These are phyloP conservation scores for Protophormia terraenovae DNA, from an alignment of 2,888 invertebrate genomes.

Conservation along the genomic window DNA sequence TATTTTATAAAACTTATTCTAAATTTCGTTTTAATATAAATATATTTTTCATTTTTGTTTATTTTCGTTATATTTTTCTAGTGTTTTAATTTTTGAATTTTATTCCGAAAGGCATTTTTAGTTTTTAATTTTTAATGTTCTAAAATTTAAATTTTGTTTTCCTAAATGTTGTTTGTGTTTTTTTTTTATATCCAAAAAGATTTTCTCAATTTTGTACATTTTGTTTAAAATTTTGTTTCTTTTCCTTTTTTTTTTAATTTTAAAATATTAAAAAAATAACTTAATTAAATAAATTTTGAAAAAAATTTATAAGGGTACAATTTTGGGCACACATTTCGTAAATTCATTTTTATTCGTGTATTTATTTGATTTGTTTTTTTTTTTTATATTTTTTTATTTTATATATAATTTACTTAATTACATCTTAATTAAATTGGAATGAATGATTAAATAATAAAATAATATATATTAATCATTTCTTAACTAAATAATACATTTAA, in stretches of 20 bases:
- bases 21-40: slow-evolving; percentile 57
- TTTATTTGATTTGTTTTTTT: slow-evolving; percentile 34
- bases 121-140: slow-evolving; percentile 69
- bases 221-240: slow-evolving; percentile 36
- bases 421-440: slow-evolving; percentile 49
- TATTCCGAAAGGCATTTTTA: slow-evolving; percentile 80
- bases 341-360: slow-evolving; percentile 55
- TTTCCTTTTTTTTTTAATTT: slow-evolving; percentile 40
- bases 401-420: not conserved
- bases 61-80: slow-evolving; percentile 61
- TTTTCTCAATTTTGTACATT: slow-evolving; percentile 65
- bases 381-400: not conserved
- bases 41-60: slow-evolving; percentile 46
- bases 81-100: slow-evolving; percentile 76
- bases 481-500: slow-evolving; percentile 49
- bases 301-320: slow-evolving; percentile 32
- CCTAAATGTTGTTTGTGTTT: too few species aligned
- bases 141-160: slow-evolving; percentile 77
- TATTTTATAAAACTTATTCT: slow-evolving; percentile 59
- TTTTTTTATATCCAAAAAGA: slow-evolving; percentile 67
- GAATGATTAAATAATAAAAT: slow-evolving; percentile 12
- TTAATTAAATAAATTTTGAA: slow-evolving; percentile 23
- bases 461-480: not conserved
- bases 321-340: slow-evolving; percentile 75
- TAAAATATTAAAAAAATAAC: slow-evolving; percentile 66